Percentiles rank a stretch among this genome's conserved stretches.
Evolutionary conservation across 2,797 vertebrate genomes (phyloP).

Genomic region (Catamblyrhynchus diadema): DNA sequence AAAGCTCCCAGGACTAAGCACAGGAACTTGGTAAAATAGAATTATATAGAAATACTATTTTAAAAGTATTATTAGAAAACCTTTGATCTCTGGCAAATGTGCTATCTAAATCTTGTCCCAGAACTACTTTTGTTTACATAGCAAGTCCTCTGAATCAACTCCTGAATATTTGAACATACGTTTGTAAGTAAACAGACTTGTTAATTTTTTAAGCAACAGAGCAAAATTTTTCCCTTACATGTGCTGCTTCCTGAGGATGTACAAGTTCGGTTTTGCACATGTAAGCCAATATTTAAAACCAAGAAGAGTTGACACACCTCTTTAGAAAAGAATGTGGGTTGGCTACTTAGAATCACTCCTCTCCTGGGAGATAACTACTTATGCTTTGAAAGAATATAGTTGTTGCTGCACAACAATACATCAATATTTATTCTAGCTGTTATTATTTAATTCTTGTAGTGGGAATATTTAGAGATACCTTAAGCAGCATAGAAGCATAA

Average conservation of each 20-base stretch:
- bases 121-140: neutral
- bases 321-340: neutral
- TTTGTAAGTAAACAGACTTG: neutral
- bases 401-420: neutral
- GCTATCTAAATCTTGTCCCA: neutral
- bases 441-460: neutral
- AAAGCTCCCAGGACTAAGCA: neutral
- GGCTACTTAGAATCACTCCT: neutral
- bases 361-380: neutral
- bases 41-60: neutral
- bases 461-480: neutral
- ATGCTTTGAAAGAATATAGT: neutral
- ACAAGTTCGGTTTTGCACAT: neutral
- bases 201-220: neutral
- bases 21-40: neutral
- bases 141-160: neutral
- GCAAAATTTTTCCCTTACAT: neutral
- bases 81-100: neutral
- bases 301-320: neutral
- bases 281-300: neutral
- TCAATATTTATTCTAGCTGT: neutral
- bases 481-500: neutral
- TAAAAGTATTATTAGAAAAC: neutral
- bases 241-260: neutral
- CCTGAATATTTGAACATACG: neutral